Evolutionary conservation across 2,888 invertebrate species (phyloP), one percentile per base, ranked within the genome.

Genomic region (Dicyrtomina minuta): DNA sequence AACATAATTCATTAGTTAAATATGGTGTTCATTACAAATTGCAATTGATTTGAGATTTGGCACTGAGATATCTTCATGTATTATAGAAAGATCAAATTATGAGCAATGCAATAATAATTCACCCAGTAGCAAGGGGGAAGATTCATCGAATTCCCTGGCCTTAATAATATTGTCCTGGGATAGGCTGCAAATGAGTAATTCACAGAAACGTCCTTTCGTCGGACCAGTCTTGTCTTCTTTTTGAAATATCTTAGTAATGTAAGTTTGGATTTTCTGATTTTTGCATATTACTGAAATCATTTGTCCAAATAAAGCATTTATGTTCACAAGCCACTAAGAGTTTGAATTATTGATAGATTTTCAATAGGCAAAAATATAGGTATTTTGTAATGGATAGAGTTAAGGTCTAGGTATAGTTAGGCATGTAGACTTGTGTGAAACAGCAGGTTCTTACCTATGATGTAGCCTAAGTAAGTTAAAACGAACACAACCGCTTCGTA

Each of bases 401-500:
- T n/a, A n/a, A n/a, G n/a, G n/a, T n/a, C n/a, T n/a, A n/a, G n/a
- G n/a, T n/a, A n/a, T n/a, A n/a, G n/a, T n/a, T n/a, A n/a, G n/a
- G n/a, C n/a, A n/a, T n/a, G n/a, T n/a, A n/a, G n/a, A n/a, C n/a
- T n/a, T n/a, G n/a, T n/a, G n/a, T n/a, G n/a, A n/a, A n/a, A n/a
- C n/a, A n/a, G n/a, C n/a, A n/a, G n/a, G n/a, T n/a, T n/a, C 83
- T 83, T 89, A 77, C 90, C 89, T 73, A 88, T 87, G 79, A 92
- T 88, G 81, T 92, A 92, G 67, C 90, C 88, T 73, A 88, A 88
- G 81, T 92, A 92, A 51, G 91, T 84, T 27, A 89, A 84, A 27
- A 92, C 90, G 76, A 92, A 85, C 51, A 89, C 85, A 61, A 90
- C 83, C 6, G 91, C 91, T 82, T 92, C 92, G 80, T 89, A 93